Evolutionary conservation across 1,140 invertebrate genomes (phyloP).

Genomic region (Dysdera silvatica): DNA sequence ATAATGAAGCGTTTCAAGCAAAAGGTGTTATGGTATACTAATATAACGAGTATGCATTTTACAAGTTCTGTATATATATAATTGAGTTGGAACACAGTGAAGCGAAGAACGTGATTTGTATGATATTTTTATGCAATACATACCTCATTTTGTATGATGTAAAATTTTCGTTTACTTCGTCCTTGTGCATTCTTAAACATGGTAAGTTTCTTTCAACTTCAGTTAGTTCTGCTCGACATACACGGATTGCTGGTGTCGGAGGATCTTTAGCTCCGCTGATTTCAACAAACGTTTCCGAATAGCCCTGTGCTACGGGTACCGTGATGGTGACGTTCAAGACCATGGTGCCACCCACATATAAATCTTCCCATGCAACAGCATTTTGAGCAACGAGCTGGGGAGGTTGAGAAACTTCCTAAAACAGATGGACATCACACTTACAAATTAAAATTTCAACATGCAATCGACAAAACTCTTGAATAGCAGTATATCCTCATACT

Average conservation of each 20-base stretch:
- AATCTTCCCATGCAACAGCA: slow-evolving; percentile 29
- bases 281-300: slow-evolving; percentile 29
- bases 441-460: not conserved
- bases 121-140: not conserved
- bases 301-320: slow-evolving; percentile 21
- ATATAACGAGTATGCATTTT: too few species aligned
- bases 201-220: slow-evolving; percentile 30
- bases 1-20: too few species aligned
- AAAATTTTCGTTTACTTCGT: slow-evolving; percentile 30
- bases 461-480: not conserved
- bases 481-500: too few species aligned
- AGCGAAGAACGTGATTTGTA: too few species aligned
- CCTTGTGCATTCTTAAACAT: slow-evolving; percentile 29
- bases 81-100: too few species aligned
- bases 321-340: slow-evolving; percentile 29
- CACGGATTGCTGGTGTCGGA: slow-evolving; percentile 28
- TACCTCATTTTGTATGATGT: slow-evolving; percentile 29
- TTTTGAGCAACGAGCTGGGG: slow-evolving; percentile 17
- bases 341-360: slow-evolving; percentile 31
- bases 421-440: not conserved
- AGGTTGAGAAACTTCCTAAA: slow-evolving; percentile 11
- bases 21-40: too few species aligned
- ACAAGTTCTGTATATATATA: too few species aligned
- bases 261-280: slow-evolving; percentile 22
- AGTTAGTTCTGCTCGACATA: slow-evolving; percentile 28